Base-by-base conservation (phyloP, 2,113 vertebrate species). In the Australoheros scitulus region DNA sequence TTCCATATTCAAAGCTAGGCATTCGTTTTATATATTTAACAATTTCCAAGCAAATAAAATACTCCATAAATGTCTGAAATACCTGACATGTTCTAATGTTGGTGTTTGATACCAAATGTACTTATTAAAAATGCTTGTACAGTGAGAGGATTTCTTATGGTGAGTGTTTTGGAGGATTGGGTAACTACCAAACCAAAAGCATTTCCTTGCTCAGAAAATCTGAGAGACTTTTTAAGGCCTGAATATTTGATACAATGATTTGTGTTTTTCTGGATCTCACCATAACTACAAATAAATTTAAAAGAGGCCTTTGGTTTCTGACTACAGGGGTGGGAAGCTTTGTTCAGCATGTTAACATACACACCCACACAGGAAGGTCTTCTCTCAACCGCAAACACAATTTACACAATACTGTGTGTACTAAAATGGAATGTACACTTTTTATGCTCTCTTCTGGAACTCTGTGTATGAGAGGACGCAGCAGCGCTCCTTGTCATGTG, bases 401-500 rank as follows among this genome's bases (percentile, higher is more conserved):
- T 77, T 68, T 74, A 76, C 36, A 83, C 34, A 36, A 7, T 57
- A 78, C 43, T n/a, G n/a, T 50, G 29, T 55, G 17, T 17, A 24
- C 70, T n/a, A 56, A 76, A 79, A 76, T 81, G 14, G 47, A 59
- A 78, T 34, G 3, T 22, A 61, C 50, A 43, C 26, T 41, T 36
- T 77, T 20, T 22, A 20, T 38, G 11, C n/a, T 5, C 18, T 58
- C 55, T 38, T 32, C 43, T 61, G 10, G n/a, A 32, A 32, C 32
- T 24, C 22, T 50, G n/a, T 15, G 14, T 34, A 36, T 38, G 20
- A 78, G 20, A 68, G 24, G 64, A 32, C 11, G 7, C 60, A 77
- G 59, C 64, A 83, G 34, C 64, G 14, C 26, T 58, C 24, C 61
- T 10, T 89, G 72, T 86, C 72, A 57, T 60, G 83, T 75, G 75